These are phyloP conservation scores for Emmelina monodactyla DNA, from an alignment of 2,888 invertebrate species.

Conservation along the genomic window DNA sequence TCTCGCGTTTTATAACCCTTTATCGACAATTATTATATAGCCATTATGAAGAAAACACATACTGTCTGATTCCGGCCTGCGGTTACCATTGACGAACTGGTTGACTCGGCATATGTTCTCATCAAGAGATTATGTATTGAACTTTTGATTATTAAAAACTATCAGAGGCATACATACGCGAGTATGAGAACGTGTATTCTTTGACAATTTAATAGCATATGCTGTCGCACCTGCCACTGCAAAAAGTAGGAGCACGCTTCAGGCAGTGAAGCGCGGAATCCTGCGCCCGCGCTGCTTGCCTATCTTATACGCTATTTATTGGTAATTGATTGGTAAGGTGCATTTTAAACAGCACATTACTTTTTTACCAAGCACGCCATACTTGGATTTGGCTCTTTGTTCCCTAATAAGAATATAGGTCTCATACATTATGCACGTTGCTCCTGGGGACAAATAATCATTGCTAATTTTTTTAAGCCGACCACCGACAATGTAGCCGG, in stretches of 20 bases:
- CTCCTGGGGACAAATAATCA: neutral
- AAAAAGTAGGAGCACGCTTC: conserved; percentile 62
- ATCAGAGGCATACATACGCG: conserved; percentile 36
- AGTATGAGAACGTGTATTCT: conserved; percentile 45
- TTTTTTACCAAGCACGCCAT: conserved; percentile 35
- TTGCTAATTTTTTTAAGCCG: neutral
- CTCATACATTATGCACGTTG: neutral
- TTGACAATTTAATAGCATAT: conserved; percentile 67
- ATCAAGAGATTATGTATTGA: conserved; percentile 15
- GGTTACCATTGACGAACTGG: conserved; percentile 22
- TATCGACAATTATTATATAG: conserved; percentile 29
- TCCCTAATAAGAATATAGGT: conserved; percentile 4
- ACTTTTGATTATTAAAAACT: conserved; percentile 50
- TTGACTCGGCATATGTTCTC: too few relatives aligned
- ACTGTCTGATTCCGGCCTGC: conserved; percentile 29
- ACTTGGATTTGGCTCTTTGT: conserved; percentile 28
- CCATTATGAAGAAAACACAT: conserved; percentile 20
- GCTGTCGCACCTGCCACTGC: conserved; percentile 57
- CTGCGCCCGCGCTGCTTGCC: conserved; percentile 52
- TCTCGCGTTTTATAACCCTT: conserved; percentile 26
- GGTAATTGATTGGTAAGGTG: conserved; percentile 64
- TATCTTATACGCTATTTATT: conserved; percentile 60
- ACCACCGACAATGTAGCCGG: neutral
- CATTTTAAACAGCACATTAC: conserved; percentile 29
- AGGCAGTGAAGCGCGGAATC: conserved; percentile 58